Conservation (phyloP, 2,797 vertebrate genomes). For the Alosa sapidissima region DNA sequence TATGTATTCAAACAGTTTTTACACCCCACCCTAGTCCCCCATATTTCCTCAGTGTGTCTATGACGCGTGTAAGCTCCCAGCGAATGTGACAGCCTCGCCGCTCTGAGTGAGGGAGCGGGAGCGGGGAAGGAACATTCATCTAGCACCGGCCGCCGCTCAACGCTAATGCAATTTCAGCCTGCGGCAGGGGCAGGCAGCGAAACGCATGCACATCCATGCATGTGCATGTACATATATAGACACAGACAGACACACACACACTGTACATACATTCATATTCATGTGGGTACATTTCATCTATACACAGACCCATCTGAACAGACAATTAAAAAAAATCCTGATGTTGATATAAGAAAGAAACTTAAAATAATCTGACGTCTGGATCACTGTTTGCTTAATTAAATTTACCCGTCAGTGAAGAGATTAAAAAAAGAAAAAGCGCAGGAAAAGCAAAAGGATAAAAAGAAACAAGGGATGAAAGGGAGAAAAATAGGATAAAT, state of each 20-base stretch:
- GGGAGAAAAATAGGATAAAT: not conserved
- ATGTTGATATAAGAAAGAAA: constrained; percentile 39
- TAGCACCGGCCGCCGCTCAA: constrained; percentile 17
- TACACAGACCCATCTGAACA: not conserved
- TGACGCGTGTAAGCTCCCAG: not conserved
- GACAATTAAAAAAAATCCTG: constrained; percentile 28
- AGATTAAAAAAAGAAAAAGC: constrained; percentile 25
- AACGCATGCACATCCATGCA: not conserved
- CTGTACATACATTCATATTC: not conserved
- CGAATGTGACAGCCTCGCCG: constrained; percentile 14
- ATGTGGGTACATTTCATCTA: not conserved
- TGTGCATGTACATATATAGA: not conserved
- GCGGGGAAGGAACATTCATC: not conserved
- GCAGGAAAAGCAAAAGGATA: not conserved
- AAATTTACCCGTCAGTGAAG: constrained; percentile 39
- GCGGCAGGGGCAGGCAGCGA: not conserved
- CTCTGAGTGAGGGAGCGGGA: not conserved
- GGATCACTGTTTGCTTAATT: constrained; percentile 44
- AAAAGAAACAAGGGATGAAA: constrained; percentile 1
- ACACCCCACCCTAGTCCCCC: not conserved
- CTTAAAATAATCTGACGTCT: constrained; percentile 43
- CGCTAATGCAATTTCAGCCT: constrained; percentile 28
- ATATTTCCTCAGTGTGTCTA: not conserved
- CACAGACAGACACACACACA: not conserved
- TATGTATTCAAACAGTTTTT: constrained; percentile 17